Percentiles rank a stretch among this genome's conserved stretches.
These are phyloP conservation scores for Montipora foliosa DNA, from an alignment of 64 coral and sea anemone species.

Conservation along the genomic window DNA sequence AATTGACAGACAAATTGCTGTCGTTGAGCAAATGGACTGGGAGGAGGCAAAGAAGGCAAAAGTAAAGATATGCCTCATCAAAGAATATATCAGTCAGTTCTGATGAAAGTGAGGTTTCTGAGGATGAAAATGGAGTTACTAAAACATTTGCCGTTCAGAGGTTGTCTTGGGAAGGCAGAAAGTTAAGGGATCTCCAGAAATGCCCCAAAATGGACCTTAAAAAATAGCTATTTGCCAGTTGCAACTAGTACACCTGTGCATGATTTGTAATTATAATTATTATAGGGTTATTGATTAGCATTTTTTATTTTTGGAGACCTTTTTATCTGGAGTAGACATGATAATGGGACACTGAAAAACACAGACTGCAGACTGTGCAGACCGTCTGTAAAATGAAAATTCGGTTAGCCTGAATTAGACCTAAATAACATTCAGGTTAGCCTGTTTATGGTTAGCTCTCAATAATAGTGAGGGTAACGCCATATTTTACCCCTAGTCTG, in stretches of 20 bases:
- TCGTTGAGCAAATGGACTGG: neutral
- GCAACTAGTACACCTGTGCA: neutral
- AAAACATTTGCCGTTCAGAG: neutral
- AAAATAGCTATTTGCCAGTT: neutral
- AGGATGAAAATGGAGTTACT: neutral
- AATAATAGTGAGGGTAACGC: too few species aligned
- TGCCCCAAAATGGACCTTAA: slow-evolving; percentile 9
- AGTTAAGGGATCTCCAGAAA: neutral
- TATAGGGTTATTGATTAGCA: too few species aligned
- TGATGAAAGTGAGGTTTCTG: slow-evolving; percentile 10
- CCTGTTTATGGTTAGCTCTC: too few species aligned
- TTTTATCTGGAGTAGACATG: too few species aligned
- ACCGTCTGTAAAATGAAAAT: too few species aligned
- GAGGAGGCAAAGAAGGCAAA: neutral
- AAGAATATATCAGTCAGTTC: neutral
- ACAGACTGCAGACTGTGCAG: too few species aligned
- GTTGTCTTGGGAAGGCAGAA: neutral
- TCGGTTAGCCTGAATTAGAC: too few species aligned
- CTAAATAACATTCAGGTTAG: too few species aligned
- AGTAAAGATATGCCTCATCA: neutral
- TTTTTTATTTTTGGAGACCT: too few species aligned
- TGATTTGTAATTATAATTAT: too few species aligned
- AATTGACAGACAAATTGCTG: slow-evolving; percentile 17
- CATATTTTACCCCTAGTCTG: too few species aligned
- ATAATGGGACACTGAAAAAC: too few species aligned